These are phyloP conservation scores for Mionectes olivaceus DNA, from an alignment of 2,797 vertebrate genomes.

Conservation along the genomic window DNA sequence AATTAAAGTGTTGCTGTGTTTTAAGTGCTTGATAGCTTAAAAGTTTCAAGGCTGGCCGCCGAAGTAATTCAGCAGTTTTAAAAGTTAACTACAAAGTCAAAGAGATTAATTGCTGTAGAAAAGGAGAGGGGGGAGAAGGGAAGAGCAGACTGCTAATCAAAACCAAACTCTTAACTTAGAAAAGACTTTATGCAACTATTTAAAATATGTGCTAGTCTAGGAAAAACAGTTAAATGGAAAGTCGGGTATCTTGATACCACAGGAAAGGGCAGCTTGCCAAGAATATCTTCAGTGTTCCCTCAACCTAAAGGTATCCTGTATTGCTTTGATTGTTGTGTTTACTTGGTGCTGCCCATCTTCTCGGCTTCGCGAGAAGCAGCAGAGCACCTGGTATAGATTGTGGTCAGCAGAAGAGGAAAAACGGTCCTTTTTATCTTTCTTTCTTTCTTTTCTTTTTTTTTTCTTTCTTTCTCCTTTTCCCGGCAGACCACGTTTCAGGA, in stretches of 20 bases:
- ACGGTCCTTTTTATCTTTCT: not conserved
- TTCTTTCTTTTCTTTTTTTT: not conserved
- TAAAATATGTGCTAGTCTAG: conserved; percentile 70
- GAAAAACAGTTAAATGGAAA: conserved; percentile 72
- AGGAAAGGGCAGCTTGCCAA: conserved; percentile 67
- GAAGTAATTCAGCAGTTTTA: too few relatives aligned
- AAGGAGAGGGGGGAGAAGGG: not conserved
- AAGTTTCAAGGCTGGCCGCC: too few relatives aligned
- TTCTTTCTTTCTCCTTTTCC: not conserved
- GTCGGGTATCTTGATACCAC: conserved; percentile 60
- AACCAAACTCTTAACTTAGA: conserved; percentile 45
- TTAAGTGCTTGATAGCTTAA: too few relatives aligned
- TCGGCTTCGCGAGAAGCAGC: not conserved
- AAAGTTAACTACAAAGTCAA: too few relatives aligned
- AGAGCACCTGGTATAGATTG: conserved; percentile 62
- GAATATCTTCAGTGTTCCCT: conserved; percentile 48
- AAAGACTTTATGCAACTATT: conserved; percentile 52
- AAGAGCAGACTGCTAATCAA: conserved; percentile 45
- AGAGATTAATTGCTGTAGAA: too few relatives aligned
- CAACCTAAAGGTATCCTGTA: not conserved
- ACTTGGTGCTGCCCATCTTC: conserved; percentile 45
- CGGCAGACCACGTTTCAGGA: conserved; percentile 93
- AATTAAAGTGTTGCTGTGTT: too few relatives aligned
- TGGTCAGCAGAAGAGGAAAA: conserved; percentile 6
- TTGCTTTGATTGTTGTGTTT: conserved; percentile 49